Evolutionary conservation across 1,140 invertebrate genomes (phyloP).

Genomic region (Heliothis virescens): DNA sequence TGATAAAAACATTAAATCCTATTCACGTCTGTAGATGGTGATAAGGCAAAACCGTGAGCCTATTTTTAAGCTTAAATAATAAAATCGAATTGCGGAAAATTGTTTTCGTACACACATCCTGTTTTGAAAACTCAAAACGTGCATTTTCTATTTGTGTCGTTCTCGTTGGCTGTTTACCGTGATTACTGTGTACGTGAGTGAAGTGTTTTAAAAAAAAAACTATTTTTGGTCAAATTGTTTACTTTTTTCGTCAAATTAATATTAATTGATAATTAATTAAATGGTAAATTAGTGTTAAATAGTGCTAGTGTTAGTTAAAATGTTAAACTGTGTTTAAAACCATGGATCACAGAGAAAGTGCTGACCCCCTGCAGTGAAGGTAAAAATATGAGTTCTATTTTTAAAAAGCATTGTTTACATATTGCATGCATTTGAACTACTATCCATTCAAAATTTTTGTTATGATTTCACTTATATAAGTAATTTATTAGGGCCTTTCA

Average conservation of each 20-base stretch:
- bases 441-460: too few relatives aligned
- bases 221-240: background rate
- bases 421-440: background rate
- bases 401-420: conserved; percentile 7
- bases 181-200: conserved; percentile 26
- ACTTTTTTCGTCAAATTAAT: background rate
- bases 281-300: conserved; percentile 11
- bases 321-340: conserved; percentile 21
- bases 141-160: conserved; percentile 25
- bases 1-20: conserved; percentile 11
- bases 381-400: conserved; percentile 48
- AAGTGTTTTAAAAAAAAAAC: conserved; percentile 29
- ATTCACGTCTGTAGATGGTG: background rate
- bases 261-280: background rate
- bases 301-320: conserved; percentile 20
- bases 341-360: conserved; percentile 61
- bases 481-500: too few relatives aligned
- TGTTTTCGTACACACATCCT: conserved; percentile 53
- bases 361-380: conserved; percentile 69
- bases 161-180: conserved; percentile 38
- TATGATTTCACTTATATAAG: too few relatives aligned
- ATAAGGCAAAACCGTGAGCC: conserved; percentile 2
- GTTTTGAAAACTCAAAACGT: conserved; percentile 48
- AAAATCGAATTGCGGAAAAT: conserved; percentile 35
- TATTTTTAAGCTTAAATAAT: conserved; percentile 40